These are phyloP conservation scores for Rallus limicola DNA, from an alignment of 2,113 vertebrate genomes.

Conservation along the genomic window DNA sequence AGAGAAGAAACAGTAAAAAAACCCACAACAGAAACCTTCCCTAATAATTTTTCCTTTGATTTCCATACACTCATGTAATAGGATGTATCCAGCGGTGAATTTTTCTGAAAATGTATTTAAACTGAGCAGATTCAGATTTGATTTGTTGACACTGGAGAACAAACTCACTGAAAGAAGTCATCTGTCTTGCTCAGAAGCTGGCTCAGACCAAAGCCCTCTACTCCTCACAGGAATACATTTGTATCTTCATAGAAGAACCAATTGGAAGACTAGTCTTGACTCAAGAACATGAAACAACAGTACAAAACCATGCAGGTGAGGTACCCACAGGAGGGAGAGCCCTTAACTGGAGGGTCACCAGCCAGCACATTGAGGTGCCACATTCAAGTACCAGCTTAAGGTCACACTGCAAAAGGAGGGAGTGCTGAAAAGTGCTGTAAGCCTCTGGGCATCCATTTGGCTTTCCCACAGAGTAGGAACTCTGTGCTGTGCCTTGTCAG, in stretches of 20 bases:
- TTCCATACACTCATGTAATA: constrained; percentile 19
- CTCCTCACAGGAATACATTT: background rate
- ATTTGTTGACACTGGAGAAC: background rate
- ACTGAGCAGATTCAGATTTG: background rate
- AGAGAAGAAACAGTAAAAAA: background rate
- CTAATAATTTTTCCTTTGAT: constrained; percentile 19
- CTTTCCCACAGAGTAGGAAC: background rate
- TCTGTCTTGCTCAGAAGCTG: background rate
- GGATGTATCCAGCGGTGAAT: background rate
- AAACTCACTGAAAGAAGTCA: background rate
- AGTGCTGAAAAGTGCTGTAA: background rate
- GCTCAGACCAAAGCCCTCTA: background rate
- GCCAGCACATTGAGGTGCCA: background rate
- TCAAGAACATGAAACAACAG: background rate
- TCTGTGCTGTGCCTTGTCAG: background rate
- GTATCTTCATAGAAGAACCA: background rate
- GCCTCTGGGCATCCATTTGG: background rate
- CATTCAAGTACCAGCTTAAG: background rate
- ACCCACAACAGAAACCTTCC: background rate
- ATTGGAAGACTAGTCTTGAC: background rate
- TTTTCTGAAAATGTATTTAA: constrained; percentile 36
- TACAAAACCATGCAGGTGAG: background rate
- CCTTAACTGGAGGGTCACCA: background rate
- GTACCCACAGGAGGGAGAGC: background rate
- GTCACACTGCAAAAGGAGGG: background rate